Conservation (phyloP, 2,797 vertebrate genomes). For the Fistularia tabacaria region DNA sequence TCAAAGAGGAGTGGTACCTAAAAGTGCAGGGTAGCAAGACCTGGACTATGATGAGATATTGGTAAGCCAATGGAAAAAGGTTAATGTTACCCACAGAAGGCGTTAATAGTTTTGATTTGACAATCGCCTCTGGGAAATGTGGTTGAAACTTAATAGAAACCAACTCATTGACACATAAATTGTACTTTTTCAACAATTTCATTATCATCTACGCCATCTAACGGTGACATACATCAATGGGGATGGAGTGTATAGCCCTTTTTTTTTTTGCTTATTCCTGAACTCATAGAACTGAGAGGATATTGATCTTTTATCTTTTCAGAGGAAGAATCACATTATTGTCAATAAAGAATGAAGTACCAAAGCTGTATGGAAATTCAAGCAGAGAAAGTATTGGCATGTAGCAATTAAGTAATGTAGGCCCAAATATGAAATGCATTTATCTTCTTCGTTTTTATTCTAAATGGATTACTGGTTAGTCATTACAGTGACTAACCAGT, state of each 20-base stretch:
- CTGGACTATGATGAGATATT: constrained; percentile 70
- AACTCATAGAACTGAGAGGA: constrained; percentile 64
- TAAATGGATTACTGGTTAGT: constrained; percentile 32
- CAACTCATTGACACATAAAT: constrained; percentile 73
- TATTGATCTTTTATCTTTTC: constrained; percentile 76
- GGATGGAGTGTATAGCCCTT: constrained; percentile 67
- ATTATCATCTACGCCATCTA: constrained; percentile 68
- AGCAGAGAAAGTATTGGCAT: constrained; percentile 24
- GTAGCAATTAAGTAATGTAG: constrained; percentile 46
- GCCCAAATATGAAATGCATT: constrained; percentile 48
- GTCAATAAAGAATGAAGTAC: constrained; percentile 63
- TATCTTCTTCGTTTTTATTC: constrained; percentile 45
- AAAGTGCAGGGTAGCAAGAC: constrained; percentile 51
- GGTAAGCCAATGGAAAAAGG: constrained; percentile 71
- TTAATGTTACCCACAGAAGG: constrained; percentile 71
- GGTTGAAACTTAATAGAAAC: constrained; percentile 53
- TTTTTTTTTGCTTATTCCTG: constrained; percentile 62
- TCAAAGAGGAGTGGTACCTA: constrained; percentile 59
- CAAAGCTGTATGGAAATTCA: constrained; percentile 62
- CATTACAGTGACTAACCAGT: constrained; percentile 13
- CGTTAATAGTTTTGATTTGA: constrained; percentile 72
- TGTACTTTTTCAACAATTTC: constrained; percentile 73
- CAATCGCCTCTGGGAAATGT: constrained; percentile 70
- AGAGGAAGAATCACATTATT: constrained; percentile 69
- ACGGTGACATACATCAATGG: constrained; percentile 64